Conservation (phyloP, 2,888 invertebrate genomes). For the Leistus spinibarbis region DNA sequence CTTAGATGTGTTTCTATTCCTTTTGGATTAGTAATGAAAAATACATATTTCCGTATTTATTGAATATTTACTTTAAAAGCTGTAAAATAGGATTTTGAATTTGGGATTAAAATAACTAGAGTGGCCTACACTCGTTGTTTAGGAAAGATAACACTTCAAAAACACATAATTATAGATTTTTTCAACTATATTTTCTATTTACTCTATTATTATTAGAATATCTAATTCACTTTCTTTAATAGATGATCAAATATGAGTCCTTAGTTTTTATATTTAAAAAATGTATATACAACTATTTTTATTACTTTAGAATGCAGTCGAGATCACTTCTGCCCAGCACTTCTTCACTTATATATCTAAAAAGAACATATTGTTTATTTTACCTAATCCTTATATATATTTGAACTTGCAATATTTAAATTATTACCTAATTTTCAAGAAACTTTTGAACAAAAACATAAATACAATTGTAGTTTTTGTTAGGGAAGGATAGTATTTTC, state of each 20-base stretch:
- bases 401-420: neutral
- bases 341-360: constrained; percentile 20
- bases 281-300: constrained; percentile 34
- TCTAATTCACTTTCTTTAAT: neutral
- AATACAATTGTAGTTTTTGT: too few species aligned
- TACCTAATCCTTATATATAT: neutral
- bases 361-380: neutral
- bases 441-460: too few species aligned
- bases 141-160: neutral
- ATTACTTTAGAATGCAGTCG: constrained; percentile 34
- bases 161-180: neutral
- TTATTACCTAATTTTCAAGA: neutral
- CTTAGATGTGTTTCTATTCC: too few species aligned
- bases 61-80: too few species aligned
- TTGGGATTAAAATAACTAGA: too few species aligned
- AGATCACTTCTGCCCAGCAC: constrained; percentile 26
- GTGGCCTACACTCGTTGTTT: too few species aligned
- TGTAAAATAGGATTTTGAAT: too few species aligned
- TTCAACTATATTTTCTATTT: neutral
- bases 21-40: too few species aligned
- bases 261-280: constrained; percentile 6
- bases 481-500: too few species aligned
- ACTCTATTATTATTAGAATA: neutral
- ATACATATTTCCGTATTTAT: too few species aligned
- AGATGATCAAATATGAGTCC: neutral